Conservation (phyloP, 2,113 vertebrate genomes). For the Atrichornis clamosus region DNA sequence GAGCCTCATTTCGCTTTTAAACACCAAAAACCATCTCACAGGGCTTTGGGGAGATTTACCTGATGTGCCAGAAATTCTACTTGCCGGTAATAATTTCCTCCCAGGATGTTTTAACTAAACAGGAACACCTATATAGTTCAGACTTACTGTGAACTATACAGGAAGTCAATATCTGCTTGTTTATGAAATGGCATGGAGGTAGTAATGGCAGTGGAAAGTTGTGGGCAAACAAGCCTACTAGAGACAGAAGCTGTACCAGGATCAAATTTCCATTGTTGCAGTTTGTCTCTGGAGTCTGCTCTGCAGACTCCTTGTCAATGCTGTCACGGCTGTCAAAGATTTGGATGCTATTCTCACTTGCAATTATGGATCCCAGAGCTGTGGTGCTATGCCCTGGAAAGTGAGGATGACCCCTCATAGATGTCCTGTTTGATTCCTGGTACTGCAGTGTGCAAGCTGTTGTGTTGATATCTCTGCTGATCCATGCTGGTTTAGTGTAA, state of each 20-base stretch:
- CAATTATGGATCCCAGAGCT: neutral
- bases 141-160: neutral
- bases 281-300: neutral
- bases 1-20: neutral
- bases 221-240: rapidly evolving
- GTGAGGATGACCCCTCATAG: too few species aligned
- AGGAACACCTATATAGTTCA: too few species aligned
- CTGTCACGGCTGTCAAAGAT: neutral
- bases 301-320: neutral
- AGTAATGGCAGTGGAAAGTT: neutral
- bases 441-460: neutral
- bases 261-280: neutral
- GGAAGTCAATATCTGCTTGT: neutral
- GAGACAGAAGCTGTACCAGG: neutral
- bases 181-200: neutral
- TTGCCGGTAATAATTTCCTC: neutral
- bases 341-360: neutral
- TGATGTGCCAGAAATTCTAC: neutral
- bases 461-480: neutral
- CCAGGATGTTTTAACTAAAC: neutral
- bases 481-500: neutral
- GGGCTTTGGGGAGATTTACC: neutral
- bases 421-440: neutral
- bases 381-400: neutral
- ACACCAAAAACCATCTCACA: neutral